Evolutionary conservation across 2,888 invertebrate genomes (phyloP), one percentile per base, ranked within the genome.

Genomic region (Andrena haemorrhoa): DNA sequence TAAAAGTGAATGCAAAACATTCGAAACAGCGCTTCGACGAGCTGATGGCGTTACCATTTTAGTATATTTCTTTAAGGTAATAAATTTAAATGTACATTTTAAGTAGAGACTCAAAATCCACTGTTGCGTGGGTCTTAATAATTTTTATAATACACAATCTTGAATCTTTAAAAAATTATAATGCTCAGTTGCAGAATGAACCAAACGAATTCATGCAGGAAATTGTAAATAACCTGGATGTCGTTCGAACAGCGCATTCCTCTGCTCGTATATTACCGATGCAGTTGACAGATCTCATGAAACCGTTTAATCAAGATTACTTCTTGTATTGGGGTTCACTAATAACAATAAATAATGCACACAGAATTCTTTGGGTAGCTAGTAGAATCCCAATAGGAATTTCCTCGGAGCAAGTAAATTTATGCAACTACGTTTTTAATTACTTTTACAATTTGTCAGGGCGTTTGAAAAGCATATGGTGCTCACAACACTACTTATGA

Each of bases 291-390:
- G 92, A 92, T 1, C 92, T 96, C 0, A 75, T 96, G 7, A 95
- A 94, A 2, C 94, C 95, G 91, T 96, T 97, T 89, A 91, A 89
- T 10, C 94, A 95, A 83, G 96, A 96, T 91, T 97, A 96, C 90
- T 96, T 96, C 84, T 84, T 96, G 1, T 97, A 96, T 88, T 96
- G 96, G 95, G 96, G 96, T 1, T 94, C 94, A 16, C 91, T 96
- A 61, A 92, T 91, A 0, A 95, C 95, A 0, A 92, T 92, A 0
- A 91, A 91, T 4, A 95, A 95, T 20, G 90, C 94, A 0, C 94
- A 94, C 84, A 93, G 93, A 0, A 94, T 96, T 33, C 92, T 95
- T 29, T 97, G 96, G 96, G 83, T 96, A 7, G 94, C 96, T n/a
- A 95, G 95, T 0, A 94, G 96, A 78, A 92, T 93, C 71, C 95